phyloP scores from a whole-genome alignment of 2,113 vertebrate genomes.

The Clarias batrachus region DNA sequence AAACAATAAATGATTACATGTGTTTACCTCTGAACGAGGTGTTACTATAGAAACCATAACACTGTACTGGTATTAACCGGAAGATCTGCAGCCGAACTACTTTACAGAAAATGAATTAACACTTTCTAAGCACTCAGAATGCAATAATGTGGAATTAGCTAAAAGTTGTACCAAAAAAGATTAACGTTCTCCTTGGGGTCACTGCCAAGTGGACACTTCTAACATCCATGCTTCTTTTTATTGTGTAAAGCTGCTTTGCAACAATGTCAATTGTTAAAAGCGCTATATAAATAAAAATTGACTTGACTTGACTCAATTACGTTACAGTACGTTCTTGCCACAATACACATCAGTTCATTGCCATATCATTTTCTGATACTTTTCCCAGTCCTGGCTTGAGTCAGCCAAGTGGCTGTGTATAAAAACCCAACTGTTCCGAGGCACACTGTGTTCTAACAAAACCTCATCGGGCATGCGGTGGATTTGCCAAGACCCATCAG shows the following conservation, averaged over 20 bases:
- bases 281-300: no score
- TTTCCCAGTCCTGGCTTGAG: neutral
- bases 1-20: no score
- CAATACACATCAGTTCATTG: neutral
- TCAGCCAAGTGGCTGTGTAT: neutral
- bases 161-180: neutral
- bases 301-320: no score
- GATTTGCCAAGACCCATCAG: constrained; percentile 59
- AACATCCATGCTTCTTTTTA: neutral
- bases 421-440: constrained; percentile 16
- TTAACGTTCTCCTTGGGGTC: neutral
- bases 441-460: constrained; percentile 25
- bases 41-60: neutral
- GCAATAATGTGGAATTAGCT: neutral
- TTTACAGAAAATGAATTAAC: neutral
- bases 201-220: neutral
- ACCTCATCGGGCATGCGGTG: constrained; percentile 55
- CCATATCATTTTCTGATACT: neutral
- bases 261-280: no score
- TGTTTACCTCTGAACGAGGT: neutral
- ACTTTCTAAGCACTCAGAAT: neutral
- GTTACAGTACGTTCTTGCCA: neutral
- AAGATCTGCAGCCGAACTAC: neutral
- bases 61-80: neutral
- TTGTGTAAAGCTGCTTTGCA: no score